Percentiles rank a stretch among this genome's conserved stretches.
These are phyloP conservation scores for Stenodera caucasica DNA, from an alignment of 2,888 invertebrate species.

Conservation along the genomic window DNA sequence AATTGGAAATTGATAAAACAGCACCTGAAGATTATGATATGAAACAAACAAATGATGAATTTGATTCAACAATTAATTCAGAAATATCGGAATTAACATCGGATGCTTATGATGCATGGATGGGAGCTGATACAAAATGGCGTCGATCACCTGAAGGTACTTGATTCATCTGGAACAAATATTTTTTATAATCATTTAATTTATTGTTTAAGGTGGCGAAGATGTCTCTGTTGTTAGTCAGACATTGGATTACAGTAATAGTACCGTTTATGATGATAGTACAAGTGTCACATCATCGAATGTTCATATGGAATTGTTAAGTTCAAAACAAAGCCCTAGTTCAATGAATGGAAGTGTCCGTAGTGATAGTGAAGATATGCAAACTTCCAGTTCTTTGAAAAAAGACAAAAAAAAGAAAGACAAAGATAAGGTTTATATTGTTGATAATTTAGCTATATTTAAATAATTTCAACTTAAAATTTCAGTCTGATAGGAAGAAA, in stretches of 20 bases:
- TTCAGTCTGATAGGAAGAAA: slow-evolving; percentile 46
- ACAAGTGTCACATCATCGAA: slow-evolving; percentile 61
- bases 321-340: slow-evolving; percentile 61
- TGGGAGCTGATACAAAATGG: slow-evolving; percentile 67
- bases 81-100: slow-evolving; percentile 56
- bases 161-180: neutral
- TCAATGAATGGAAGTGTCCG: slow-evolving; percentile 59
- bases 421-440: slow-evolving; percentile 57
- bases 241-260: slow-evolving; percentile 58
- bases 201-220: slow-evolving; percentile 51
- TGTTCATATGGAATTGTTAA: slow-evolving; percentile 59
- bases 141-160: slow-evolving; percentile 77
- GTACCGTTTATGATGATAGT: slow-evolving; percentile 58
- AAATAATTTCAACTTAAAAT: slow-evolving; percentile 4
- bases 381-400: slow-evolving; percentile 45
- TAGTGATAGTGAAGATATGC: slow-evolving; percentile 56
- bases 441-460: neutral
- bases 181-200: neutral
- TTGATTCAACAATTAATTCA: slow-evolving; percentile 55
- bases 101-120: slow-evolving; percentile 64
- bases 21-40: slow-evolving; percentile 52
- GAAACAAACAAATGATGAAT: slow-evolving; percentile 56
- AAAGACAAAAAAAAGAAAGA: slow-evolving; percentile 51
- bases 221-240: slow-evolving; percentile 56
- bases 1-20: slow-evolving; percentile 44